Conservation (phyloP, 2,888 invertebrate species). For the Mesoligia furuncula region DNA sequence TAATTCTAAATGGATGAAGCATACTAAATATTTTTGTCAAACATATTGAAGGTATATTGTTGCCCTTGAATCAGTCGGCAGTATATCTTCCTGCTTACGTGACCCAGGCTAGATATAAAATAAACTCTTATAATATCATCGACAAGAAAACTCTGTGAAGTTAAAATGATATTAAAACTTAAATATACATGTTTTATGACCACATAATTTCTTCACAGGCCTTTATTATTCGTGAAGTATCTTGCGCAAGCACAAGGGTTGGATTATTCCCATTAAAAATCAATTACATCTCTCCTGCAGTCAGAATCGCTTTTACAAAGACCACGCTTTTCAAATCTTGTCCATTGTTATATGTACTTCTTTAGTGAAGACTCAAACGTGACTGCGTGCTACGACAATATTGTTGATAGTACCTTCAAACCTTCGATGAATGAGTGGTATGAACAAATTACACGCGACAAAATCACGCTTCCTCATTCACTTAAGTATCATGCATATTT, state of each 20-base stretch:
- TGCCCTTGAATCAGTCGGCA: neutral
- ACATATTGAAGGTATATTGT: neutral
- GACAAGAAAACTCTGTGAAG: slow-evolving; percentile 16
- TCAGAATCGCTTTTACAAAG: slow-evolving; percentile 59
- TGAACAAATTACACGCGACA: slow-evolving; percentile 26
- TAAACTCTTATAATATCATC: slow-evolving; percentile 20
- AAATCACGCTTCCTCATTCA: slow-evolving; percentile 30
- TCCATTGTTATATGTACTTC: slow-evolving; percentile 63
- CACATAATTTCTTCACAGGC: slow-evolving; percentile 49
- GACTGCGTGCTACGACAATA: slow-evolving; percentile 46
- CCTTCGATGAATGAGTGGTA: slow-evolving; percentile 32
- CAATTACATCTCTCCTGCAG: slow-evolving; percentile 73
- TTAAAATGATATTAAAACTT: slow-evolving; percentile 44
- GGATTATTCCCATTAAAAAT: slow-evolving; percentile 74
- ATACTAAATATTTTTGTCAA: neutral
- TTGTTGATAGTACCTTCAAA: slow-evolving; percentile 34
- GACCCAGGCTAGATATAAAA: neutral
- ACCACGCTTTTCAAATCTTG: slow-evolving; percentile 56
- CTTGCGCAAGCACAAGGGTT: slow-evolving; percentile 67
- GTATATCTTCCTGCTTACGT: neutral
- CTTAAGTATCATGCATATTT: slow-evolving; percentile 4
- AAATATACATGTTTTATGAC: slow-evolving; percentile 45
- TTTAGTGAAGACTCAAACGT: slow-evolving; percentile 60
- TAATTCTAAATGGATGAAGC: slow-evolving; percentile 9
- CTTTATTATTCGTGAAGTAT: slow-evolving; percentile 48